Evolutionary conservation across 2,888 invertebrate species (phyloP), one percentile per base, ranked within the genome.

Genomic region (Troides aeacus): DNA sequence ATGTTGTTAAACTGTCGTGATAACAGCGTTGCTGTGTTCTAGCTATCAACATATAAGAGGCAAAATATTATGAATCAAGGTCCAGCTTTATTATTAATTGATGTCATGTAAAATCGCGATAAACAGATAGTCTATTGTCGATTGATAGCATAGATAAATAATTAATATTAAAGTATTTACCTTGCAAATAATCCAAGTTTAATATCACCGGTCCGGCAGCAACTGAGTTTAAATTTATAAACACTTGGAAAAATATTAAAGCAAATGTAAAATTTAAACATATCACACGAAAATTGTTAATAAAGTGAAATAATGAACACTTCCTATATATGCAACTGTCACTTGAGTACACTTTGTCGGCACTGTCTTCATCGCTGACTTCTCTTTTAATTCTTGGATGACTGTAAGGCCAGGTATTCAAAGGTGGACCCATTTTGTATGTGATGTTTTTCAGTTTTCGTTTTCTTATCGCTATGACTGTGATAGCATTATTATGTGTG

Each of bases 111-210:
- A 58, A 23, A 5, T 23, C 12, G 5, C 6, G 6, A 23, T 58
- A 15, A 58, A 58, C 21, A 21, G 4, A 15, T 58, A 2, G 58
- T 23, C 5, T 10, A n/a, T 58, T 23, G 15, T 58, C 12, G 30
- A 30, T 59, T n/a, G 21, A 12, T 39, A n/a, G 12, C 18, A 30
- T 18, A 1, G 30, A 6, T 17, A 7, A 21, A 39, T 53, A 53
- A 61, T 23, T 53, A 53, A 23, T 57, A 15, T 63, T 17, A 64
- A 50, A 56, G 10, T 62, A 75, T 83, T 10, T 80, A 92, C 92
- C 92, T 86, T 91, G 92, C 71, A 87, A 82, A 81, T 92, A 90
- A 78, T 90, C 88, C 88, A 91, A 76, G 74, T 85, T 90, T 18
- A 92, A 75, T 72, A 90, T 75, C 56, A 92, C 90, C 2, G 92